A percentile compares a stretch with the other conserved stretches of the same genome.
Conservation (phyloP, 2,888 invertebrate species). For the Elysia crispata region DNA sequence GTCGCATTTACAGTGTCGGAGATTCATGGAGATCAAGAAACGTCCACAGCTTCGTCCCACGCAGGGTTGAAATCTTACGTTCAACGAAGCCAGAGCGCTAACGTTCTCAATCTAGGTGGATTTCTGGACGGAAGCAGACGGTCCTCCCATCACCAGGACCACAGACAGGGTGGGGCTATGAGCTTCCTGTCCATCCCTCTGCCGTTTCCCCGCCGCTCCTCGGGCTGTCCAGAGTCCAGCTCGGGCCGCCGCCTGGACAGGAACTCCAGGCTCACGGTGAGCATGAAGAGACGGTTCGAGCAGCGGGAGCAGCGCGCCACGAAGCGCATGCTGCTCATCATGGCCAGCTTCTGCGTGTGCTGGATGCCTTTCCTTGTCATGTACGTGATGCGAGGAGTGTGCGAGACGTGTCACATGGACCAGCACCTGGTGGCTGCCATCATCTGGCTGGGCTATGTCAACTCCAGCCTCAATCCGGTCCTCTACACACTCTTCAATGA, state of each 20-base stretch:
- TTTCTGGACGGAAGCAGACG: too few species aligned
- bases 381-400: slow-evolving; percentile 74
- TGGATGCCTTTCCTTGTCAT: slow-evolving; percentile 78
- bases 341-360: slow-evolving; percentile 76
- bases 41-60: background rate
- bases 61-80: too few species aligned
- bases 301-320: slow-evolving; percentile 76
- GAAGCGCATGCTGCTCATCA: slow-evolving; percentile 77
- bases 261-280: slow-evolving; percentile 54
- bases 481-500: slow-evolving; percentile 77
- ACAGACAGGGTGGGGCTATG: slow-evolving; percentile 11
- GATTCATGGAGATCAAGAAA: background rate
- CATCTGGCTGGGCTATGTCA: slow-evolving; percentile 77
- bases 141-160: background rate
- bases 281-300: slow-evolving; percentile 70
- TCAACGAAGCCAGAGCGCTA: slow-evolving; percentile 54
- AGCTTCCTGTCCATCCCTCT: background rate
- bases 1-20: background rate
- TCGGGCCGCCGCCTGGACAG: slow-evolving; percentile 32
- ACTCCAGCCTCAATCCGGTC: slow-evolving; percentile 76
- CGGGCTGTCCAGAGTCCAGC: slow-evolving; percentile 48
- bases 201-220: slow-evolving; percentile 49
- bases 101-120: slow-evolving; percentile 45
- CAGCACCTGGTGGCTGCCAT: slow-evolving; percentile 72
- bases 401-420: slow-evolving; percentile 66